Evolutionary conservation across 2,888 invertebrate genomes (phyloP).

Genomic region (Endotricha flammealis): DNA sequence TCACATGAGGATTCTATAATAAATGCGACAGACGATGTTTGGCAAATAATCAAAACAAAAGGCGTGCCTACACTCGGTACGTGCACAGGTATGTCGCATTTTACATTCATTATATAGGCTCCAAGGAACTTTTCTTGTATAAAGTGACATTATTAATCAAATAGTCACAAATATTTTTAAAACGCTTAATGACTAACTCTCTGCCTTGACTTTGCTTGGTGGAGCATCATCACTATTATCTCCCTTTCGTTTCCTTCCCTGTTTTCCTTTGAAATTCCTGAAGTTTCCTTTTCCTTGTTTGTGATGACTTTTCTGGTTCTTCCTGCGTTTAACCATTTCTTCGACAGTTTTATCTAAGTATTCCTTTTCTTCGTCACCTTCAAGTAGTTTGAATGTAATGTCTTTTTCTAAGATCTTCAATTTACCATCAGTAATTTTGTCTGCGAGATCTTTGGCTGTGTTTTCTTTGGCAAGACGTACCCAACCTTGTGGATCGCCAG

Average conservation of each 20-base stretch:
- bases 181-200: constrained; percentile 37
- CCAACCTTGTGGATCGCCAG: constrained; percentile 85
- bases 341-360: constrained; percentile 81
- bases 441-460: constrained; percentile 80
- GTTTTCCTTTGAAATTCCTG: constrained; percentile 47
- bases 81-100: too few relatives aligned
- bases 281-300: constrained; percentile 48
- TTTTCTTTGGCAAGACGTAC: constrained; percentile 84
- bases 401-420: constrained; percentile 73
- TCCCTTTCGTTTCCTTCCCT: constrained; percentile 47
- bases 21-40: too few relatives aligned
- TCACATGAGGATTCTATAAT: too few relatives aligned
- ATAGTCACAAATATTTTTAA: too few relatives aligned
- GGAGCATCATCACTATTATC: constrained; percentile 45
- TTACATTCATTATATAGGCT: too few relatives aligned
- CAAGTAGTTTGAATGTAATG: constrained; percentile 76
- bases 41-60: too few relatives aligned
- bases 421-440: constrained; percentile 81
- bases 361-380: constrained; percentile 84
- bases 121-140: too few relatives aligned
- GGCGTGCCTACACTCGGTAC: too few relatives aligned
- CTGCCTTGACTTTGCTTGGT: constrained; percentile 42
- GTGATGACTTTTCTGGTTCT: constrained; percentile 57
- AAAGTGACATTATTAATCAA: too few relatives aligned
- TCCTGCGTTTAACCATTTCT: constrained; percentile 77